Evolutionary conservation across 2,888 invertebrate genomes (phyloP), one percentile per base, ranked within the genome.

Genomic region (Epinotia demarniana): DNA sequence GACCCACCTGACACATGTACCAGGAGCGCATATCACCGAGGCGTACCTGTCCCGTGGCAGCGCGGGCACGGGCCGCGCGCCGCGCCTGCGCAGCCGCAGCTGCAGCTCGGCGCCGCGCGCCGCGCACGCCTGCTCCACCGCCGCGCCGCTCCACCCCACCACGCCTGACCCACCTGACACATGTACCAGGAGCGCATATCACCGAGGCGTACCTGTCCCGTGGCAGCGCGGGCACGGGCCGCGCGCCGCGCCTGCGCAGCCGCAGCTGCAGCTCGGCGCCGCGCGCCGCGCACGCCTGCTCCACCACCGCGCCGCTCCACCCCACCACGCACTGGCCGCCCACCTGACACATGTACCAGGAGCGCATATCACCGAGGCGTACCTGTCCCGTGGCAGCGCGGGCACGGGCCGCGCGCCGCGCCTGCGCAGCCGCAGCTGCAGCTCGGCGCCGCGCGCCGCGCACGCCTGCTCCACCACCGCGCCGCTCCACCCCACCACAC

Each of bases 271-370:
- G 81, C 75, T 83, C 84, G 63, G 74, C 78, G 67, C 82, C 85
- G 74, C 78, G 75, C 79, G 70, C 84, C 46, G 67, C 82, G 73
- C 83, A 82, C 77, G 72, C 75, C 63, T 80, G 83, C 86, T 79
- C 91, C 91, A 92, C 0, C 91, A n/a, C n/a, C n/a, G n/a, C n/a
- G n/a, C n/a, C n/a, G 83, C 86, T 79, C 91, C 91, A 92, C 0
- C 91, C 92, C 64, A 92, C 80, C 79, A 92, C 92, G 84, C 91
- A 1, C 69, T 80, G 74, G 87, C 88, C 80, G 74, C 87, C 88
- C 80, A 91, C 92, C 90, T 90, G 8, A 19, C 61, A 49, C 23
- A 23, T 23, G 33, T 33, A 33, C 33, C 33, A 33, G 33, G 33
- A 33, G 33, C 33, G 33, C 33, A 33, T 6, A 9, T 43, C 43